phyloP scores from a whole-genome alignment of 2,113 vertebrate genomes.

The Dendrocopos noguchii region DNA sequence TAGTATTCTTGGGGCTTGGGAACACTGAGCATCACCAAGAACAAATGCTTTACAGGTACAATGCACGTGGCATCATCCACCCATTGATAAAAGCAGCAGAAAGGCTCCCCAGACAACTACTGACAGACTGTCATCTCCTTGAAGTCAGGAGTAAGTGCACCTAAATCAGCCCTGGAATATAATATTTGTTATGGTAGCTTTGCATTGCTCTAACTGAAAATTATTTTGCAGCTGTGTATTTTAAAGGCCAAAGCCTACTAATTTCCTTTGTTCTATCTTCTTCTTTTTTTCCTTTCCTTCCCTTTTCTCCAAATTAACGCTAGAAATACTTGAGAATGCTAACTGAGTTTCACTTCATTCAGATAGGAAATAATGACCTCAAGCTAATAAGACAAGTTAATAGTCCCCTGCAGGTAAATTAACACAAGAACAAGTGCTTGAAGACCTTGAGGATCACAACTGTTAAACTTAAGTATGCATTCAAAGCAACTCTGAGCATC shows the following conservation, averaged over 20 bases:
- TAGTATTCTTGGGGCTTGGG: not conserved
- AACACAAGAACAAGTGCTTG: conserved; percentile 47
- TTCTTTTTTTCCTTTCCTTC: not conserved
- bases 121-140: not conserved
- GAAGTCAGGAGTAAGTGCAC: not conserved
- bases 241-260: not conserved
- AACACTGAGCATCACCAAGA: not conserved
- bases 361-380: conserved; percentile 67
- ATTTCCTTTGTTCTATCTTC: not conserved
- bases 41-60: not conserved
- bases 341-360: conserved; percentile 58
- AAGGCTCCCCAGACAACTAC: not conserved
- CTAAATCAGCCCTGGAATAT: not conserved
- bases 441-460: conserved; percentile 42
- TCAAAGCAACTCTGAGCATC: conserved; percentile 13
- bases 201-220: not conserved
- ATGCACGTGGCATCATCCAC: not conserved
- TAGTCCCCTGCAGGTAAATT: conserved; percentile 62
- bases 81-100: not conserved
- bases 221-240: not conserved
- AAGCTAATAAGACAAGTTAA: conserved; percentile 61
- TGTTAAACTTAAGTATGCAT: conserved; percentile 36
- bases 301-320: conserved; percentile 41
- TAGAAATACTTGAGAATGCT: conserved; percentile 47
- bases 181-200: not conserved